Percentiles rank a stretch among this genome's conserved stretches.
phyloP scores from a whole-genome alignment of 2,797 vertebrate species.

The Paramormyrops hopkinsi region DNA sequence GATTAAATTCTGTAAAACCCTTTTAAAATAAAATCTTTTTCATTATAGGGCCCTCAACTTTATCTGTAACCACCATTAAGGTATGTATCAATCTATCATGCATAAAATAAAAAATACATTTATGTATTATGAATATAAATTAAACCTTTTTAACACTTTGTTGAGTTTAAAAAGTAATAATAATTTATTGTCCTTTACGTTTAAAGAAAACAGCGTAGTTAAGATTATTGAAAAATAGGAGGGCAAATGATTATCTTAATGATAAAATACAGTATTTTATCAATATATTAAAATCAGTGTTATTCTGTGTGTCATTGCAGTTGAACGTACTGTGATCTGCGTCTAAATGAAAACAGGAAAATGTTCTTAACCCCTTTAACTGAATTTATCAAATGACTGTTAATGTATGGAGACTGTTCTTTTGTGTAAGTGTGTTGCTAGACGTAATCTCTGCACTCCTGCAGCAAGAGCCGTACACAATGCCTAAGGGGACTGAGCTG shows the following conservation, averaged over 20 bases:
- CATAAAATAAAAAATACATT: neutral
- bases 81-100: slow-evolving; percentile 46
- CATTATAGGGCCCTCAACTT: slow-evolving; percentile 49
- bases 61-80: slow-evolving; percentile 76
- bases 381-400: neutral
- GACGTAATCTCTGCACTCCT: neutral
- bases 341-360: neutral
- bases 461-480: slow-evolving; percentile 78
- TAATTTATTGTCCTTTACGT: neutral
- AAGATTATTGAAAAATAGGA: neutral
- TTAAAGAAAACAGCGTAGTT: neutral
- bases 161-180: neutral
- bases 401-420: neutral
- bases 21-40: slow-evolving; percentile 11
- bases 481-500: slow-evolving; percentile 60
- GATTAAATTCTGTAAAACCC: neutral
- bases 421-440: neutral
- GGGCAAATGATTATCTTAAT: neutral
- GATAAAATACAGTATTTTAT: neutral
- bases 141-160: neutral
- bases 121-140: neutral
- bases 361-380: neutral
- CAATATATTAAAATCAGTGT: neutral
- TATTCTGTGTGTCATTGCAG: neutral
- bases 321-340: neutral